A percentile compares a stretch with the other conserved stretches of the same genome.
phyloP scores from a whole-genome alignment of 2,888 invertebrate genomes.

The Agrilus mali region DNA sequence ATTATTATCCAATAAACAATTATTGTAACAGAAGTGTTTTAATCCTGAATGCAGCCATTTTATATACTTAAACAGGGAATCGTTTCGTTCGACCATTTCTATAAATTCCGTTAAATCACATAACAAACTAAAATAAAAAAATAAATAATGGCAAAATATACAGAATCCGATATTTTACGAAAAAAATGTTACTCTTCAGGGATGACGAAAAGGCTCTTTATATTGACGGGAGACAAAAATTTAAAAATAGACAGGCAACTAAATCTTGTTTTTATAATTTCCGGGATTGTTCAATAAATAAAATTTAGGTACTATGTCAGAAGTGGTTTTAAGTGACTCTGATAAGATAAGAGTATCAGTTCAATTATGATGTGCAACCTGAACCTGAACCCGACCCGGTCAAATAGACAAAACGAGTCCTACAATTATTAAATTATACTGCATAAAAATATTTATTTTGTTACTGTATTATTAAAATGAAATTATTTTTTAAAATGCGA shows the following conservation, averaged over 20 bases:
- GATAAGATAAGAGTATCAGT: conserved; percentile 57
- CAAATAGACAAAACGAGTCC: no score
- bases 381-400: conserved; percentile 37
- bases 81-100: no score
- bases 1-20: no score
- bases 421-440: no score
- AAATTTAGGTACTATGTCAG: conserved; percentile 79
- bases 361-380: conserved; percentile 53
- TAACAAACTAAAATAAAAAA: no score
- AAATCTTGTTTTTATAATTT: conserved; percentile 11
- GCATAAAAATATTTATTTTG: no score
- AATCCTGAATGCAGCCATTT: no score
- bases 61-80: no score
- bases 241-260: conserved; percentile 83
- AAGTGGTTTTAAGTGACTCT: conserved; percentile 44
- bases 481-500: no score
- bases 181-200: conserved; percentile 64
- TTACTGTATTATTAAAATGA: no score
- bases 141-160: conserved; percentile 30
- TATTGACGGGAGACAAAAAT: conserved; percentile 85
- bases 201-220: conserved; percentile 88
- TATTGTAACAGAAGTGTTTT: no score
- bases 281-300: background rate
- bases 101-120: no score
- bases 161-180: conserved; percentile 60